Base-by-base conservation (phyloP, 2,888 invertebrate genomes). In the Dynastes maya region DNA sequence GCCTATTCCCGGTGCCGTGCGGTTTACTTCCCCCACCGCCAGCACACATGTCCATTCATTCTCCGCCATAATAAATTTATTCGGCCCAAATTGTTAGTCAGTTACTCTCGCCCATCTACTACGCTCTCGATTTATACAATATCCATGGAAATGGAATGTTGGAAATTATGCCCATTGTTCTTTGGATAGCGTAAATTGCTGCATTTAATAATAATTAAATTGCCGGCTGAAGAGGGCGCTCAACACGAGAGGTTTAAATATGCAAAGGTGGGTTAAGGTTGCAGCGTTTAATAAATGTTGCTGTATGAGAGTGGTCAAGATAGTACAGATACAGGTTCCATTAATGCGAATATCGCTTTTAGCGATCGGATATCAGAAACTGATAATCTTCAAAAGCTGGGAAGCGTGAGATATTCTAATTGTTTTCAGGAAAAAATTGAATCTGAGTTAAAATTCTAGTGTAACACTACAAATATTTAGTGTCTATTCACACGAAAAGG, bases 31-130 rank as follows among this genome's bases (percentile, higher is more conserved):
- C 68, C 78, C 55, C 55, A 58, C 22, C 55, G 55, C 45, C 74
- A 22, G 75, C 78, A 76, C 78, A 76, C 79, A 77, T 79, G 79
- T 79, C 78, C 78, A 76, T 79, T 79, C 64, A 76, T 79, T 72
- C 40, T 64, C 22, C 45, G 64, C 78, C 77, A 79, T 79, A 79
- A 80, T 77, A 79, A 79, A 80, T 80, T 80, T 80, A 80, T 80
- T 68, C 78, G 67, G 55, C 70, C 64, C 67, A 79, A 79, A 80
- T 79, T 77, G 79, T 79, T 72, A 72, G 77, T 74, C 72, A 74
- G 77, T 77, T 79, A 58, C 77, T 40, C 53, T 65, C 45, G 67
- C 9, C 51, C 49, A 51, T 37, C 32, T 64, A 58, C 67, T 55
- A 22, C 72, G 40, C 32, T 27, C 76, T 40, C 78, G 45, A 74